Evolutionary conservation across 2,888 invertebrate genomes (phyloP).

Genomic region (Creontiades dilutus): DNA sequence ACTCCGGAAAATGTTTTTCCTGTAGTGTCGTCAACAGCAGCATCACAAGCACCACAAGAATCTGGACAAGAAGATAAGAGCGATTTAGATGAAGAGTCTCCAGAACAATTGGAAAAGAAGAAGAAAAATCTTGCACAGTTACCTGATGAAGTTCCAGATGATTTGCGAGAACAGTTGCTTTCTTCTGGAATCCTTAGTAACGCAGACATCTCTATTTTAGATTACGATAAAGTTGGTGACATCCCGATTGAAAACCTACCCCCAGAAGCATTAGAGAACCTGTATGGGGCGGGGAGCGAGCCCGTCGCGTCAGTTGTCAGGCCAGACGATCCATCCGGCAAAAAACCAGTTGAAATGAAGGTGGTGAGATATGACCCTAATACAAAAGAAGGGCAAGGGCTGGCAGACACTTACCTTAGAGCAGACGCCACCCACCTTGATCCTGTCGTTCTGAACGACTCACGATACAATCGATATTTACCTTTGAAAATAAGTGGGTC

Average conservation of each 20-base stretch:
- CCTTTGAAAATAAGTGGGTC: constrained; percentile 91
- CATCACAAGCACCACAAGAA: constrained; percentile 25
- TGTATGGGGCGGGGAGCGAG: constrained; percentile 90
- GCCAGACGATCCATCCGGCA: constrained; percentile 81
- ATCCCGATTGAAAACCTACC: constrained; percentile 90
- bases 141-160: constrained; percentile 92
- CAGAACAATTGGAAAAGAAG: constrained; percentile 79
- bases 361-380: constrained; percentile 90
- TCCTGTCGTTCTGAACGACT: constrained; percentile 85
- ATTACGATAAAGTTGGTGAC: constrained; percentile 93
- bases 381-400: constrained; percentile 85
- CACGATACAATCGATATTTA: constrained; percentile 89
- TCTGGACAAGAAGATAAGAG: constrained; percentile 20
- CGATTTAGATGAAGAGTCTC: constrained; percentile 78
- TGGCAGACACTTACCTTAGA: constrained; percentile 87
- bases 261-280: constrained; percentile 91
- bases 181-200: constrained; percentile 92
- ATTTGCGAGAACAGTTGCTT: constrained; percentile 88
- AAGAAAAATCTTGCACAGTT: constrained; percentile 81
- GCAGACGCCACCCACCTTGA: constrained; percentile 86
- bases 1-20: constrained; percentile 13
- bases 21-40: constrained; percentile 28
- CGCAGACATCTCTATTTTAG: constrained; percentile 91
- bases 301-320: constrained; percentile 83
- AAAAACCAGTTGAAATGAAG: constrained; percentile 82